Evolutionary conservation across 1,140 invertebrate species (phyloP).

Genomic region (Bombus difficillimus): DNA sequence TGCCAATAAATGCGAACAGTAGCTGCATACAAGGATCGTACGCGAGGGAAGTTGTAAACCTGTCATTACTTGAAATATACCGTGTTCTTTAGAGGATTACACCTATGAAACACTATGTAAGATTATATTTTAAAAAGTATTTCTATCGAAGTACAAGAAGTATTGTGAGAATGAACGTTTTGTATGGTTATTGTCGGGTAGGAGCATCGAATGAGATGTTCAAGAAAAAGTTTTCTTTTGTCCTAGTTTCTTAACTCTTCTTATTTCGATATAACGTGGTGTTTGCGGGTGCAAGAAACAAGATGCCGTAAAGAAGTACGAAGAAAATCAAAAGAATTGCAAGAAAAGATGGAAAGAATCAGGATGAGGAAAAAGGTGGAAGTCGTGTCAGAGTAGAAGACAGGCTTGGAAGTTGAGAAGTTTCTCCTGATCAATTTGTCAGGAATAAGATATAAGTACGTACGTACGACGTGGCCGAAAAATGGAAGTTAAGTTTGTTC

Average conservation of each 20-base stretch:
- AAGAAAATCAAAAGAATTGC: not conserved
- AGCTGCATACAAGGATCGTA: not conserved
- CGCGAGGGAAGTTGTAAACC: not conserved
- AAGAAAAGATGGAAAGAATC: not conserved
- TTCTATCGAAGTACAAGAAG: too few species aligned
- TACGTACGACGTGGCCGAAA: not conserved
- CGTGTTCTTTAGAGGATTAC: not conserved
- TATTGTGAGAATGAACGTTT: not conserved
- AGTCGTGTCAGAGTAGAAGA: not conserved
- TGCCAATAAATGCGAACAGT: not conserved
- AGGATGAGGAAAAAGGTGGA: not conserved
- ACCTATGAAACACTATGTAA: not conserved
- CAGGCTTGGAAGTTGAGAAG: not conserved
- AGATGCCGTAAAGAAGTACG: not conserved
- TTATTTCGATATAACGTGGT: not conserved
- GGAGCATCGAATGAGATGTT: not conserved
- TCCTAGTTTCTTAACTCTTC: conserved; percentile 10
- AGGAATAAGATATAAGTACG: too few species aligned
- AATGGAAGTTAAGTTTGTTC: not conserved
- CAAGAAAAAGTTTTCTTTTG: conserved; percentile 4
- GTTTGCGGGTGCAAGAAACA: not conserved
- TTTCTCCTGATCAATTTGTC: too few species aligned
- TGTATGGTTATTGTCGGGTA: not conserved
- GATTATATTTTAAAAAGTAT: not conserved
- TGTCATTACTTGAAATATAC: not conserved